These are phyloP conservation scores for Festucalex cinctus DNA, from an alignment of 2,113 vertebrate species.

Conservation along the genomic window DNA sequence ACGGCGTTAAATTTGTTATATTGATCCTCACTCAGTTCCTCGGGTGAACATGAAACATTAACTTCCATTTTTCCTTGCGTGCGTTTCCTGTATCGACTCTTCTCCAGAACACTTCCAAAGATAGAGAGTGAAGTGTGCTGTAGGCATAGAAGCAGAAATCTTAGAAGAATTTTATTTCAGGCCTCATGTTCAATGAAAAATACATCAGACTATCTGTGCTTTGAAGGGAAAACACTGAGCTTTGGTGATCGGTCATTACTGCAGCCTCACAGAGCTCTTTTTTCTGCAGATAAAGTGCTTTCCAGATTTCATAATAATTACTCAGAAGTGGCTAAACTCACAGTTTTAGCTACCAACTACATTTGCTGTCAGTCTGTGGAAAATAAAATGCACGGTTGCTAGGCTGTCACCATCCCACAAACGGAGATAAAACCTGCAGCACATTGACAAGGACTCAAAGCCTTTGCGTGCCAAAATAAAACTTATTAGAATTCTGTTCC, in stretches of 20 bases:
- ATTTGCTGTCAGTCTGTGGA: slow-evolving; percentile 17
- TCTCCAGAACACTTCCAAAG: slow-evolving; percentile 24
- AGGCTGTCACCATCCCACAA: slow-evolving; percentile 12
- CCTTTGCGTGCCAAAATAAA: slow-evolving; percentile 27
- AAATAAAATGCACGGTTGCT: slow-evolving; percentile 21
- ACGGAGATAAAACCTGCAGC: slow-evolving; percentile 38
- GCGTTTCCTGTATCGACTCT: slow-evolving; percentile 58
- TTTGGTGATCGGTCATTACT: slow-evolving; percentile 7
- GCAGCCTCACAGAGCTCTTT: not conserved
- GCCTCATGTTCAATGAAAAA: not conserved
- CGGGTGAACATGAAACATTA: slow-evolving; percentile 52
- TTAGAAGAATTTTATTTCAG: slow-evolving; percentile 2
- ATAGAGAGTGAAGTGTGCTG: slow-evolving; percentile 14
- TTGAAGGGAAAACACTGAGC: slow-evolving; percentile 7
- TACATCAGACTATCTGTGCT: slow-evolving; percentile 1
- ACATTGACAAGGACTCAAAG: slow-evolving; percentile 31
- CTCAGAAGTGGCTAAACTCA: not conserved
- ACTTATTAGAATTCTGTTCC: slow-evolving; percentile 44
- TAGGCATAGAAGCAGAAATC: slow-evolving; percentile 4
- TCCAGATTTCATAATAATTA: slow-evolving; percentile 15
- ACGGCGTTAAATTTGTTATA: slow-evolving; percentile 54
- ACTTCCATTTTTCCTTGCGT: slow-evolving; percentile 46
- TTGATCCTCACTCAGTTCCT: slow-evolving; percentile 51
- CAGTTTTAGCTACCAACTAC: not conserved
- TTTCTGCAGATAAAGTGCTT: not conserved